Evolutionary conservation across 2,888 invertebrate species (phyloP).

Genomic region (Ephialtes manifestator): DNA sequence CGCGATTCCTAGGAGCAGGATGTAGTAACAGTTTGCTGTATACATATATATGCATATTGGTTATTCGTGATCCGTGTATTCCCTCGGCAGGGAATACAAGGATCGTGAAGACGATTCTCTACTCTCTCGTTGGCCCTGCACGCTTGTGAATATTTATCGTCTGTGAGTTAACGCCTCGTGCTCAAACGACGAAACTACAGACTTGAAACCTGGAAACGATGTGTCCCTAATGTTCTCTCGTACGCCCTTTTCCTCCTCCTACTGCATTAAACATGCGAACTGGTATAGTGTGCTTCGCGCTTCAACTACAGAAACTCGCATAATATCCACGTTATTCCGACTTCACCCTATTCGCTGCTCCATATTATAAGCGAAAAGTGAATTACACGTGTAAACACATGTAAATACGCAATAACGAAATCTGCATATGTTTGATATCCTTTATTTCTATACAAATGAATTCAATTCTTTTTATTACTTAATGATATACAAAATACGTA

Average conservation of each 20-base stretch:
- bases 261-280: conserved; percentile 53
- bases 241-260: conserved; percentile 19
- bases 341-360: not conserved
- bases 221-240: conserved; percentile 49
- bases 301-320: conserved; percentile 28
- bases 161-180: conserved; percentile 51
- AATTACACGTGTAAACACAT: conserved; percentile 16
- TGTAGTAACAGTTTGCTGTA: not conserved
- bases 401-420: not conserved
- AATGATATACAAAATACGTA: too few relatives aligned
- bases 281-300: not conserved
- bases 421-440: not conserved
- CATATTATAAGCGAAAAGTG: not conserved
- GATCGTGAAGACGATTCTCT: conserved; percentile 22
- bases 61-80: not conserved
- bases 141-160: conserved; percentile 50
- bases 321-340: conserved; percentile 44
- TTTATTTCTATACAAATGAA: not conserved
- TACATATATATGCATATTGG: not conserved
- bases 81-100: not conserved
- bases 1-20: not conserved
- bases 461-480: not conserved
- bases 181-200: conserved; percentile 34
- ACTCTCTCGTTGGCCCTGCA: conserved; percentile 1
- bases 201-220: conserved; percentile 43